Evolutionary conservation across 35 echinoderm and acorn worm species (phyloP), one percentile per base, ranked within the genome.

Genomic region (Holothuria glaberrima): DNA sequence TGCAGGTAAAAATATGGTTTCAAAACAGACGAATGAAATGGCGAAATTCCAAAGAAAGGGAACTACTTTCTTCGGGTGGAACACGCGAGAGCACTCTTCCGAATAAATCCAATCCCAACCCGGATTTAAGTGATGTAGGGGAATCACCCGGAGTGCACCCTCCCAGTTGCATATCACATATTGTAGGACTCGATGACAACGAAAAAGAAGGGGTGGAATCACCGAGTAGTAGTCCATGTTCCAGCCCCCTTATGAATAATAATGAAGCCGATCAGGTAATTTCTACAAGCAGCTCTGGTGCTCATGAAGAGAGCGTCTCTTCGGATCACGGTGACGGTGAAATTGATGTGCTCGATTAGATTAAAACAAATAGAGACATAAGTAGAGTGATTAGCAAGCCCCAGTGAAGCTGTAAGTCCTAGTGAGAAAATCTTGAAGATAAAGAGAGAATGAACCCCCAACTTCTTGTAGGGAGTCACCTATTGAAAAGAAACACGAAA

Each of bases 11-110:
- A 87, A 99, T 99, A 52, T 99, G 97, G 97, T 99, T 99, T 86
- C 97, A 99, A 79, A 99, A 99, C 79, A 82, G 97, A n/a, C 88
- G 97, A 46, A 99, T 99, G 97, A 99, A 99, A 93, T 99, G 97
- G 97, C 57, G 97, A 24, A 99, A 99, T 60, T 99, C 97, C 34
- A 99, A 99, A 58, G 97, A 99, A 58, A 81, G 97, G 33, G 97
- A 99, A 71, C 89, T 99, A 14, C 74, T 99, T 17, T 99, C 93
- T 14, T 81, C 97, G 0, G 97, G 97, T 34, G 97, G 97, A 20
- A 92, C 91, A 57, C 90, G 97, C 20, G 97, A 99, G 54, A 93
- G 93, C 12, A 99, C 97, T 13, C 80, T 99, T 30, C 97, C 97
- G 3, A 99, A 99, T 57, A 94, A 94, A 78, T 99, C 97, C 34